Conservation (phyloP, 2,113 vertebrate genomes). For the Pollachius pollachius region DNA sequence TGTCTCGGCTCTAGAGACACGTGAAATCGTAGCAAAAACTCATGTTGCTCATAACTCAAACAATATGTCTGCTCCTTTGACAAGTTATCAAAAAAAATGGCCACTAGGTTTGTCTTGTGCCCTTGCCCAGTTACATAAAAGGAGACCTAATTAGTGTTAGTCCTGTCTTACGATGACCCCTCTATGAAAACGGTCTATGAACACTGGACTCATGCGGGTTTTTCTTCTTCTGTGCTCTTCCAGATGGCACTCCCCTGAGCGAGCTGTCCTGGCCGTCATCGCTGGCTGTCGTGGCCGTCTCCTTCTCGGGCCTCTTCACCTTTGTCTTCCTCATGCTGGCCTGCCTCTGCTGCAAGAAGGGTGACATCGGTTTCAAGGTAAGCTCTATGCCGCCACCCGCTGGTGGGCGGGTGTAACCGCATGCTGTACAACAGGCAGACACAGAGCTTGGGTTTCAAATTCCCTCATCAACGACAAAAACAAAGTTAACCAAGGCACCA, state of each 20-base stretch:
- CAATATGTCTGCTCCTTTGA: too few relatives aligned
- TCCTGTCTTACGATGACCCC: too few relatives aligned
- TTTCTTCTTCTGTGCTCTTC: slow-evolving; percentile 36
- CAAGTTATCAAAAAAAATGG: too few relatives aligned
- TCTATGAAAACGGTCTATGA: background rate
- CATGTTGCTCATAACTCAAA: too few relatives aligned
- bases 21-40: too few relatives aligned
- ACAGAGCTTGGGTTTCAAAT: background rate
- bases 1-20: too few relatives aligned
- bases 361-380: slow-evolving; percentile 96
- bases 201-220: slow-evolving; percentile 25
- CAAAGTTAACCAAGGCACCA: too few relatives aligned
- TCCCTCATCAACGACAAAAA: too few relatives aligned
- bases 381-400: slow-evolving; percentile 58
- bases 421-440: background rate
- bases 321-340: slow-evolving; percentile 98
- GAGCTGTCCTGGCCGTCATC: slow-evolving; percentile 97
- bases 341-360: slow-evolving; percentile 98
- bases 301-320: slow-evolving; percentile 93
- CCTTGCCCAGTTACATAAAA: too few relatives aligned
- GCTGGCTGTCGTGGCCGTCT: slow-evolving; percentile 88
- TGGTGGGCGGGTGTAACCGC: background rate
- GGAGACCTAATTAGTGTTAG: too few relatives aligned
- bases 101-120: too few relatives aligned
- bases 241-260: slow-evolving; percentile 88